Evolutionary conservation across 2,888 invertebrate genomes (phyloP), one percentile per base, ranked within the genome.

Genomic region (Cerastis rubricosa): DNA sequence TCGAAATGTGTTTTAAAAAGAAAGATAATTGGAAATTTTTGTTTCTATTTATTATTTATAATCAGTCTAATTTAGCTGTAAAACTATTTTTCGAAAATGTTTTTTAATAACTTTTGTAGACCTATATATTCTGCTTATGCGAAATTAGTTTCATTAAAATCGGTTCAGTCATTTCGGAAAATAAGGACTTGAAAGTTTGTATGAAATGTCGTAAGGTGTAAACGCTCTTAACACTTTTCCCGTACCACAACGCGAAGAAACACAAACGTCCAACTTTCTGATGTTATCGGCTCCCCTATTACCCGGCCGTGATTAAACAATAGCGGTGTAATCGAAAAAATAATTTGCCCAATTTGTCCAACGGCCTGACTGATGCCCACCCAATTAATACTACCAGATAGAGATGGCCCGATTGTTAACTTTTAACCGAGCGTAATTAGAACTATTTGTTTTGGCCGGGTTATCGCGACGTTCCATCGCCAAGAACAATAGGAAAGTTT

Each of bases 321-420:
- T 95, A 94, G 95, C 85, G 86, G 81, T 86, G 88, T 94, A 96
- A 96, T 96, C 95, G 94, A 96, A 96, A 96, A 96, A 96, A 96
- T 95, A 96, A 96, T 95, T 94, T 92, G 92, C 90, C 90, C 94
- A 94, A 96, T 96, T 95, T 94, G 94, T 96, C 94, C 91, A 80
- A 80, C 87, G 80, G 84, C 63, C 89, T 92, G 94, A 94, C 87
- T 92, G 94, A 94, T 93, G 93, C 88, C 87, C 89, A 81, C 87
- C 89, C 93, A 93, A 96, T 96, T 95, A 93, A 94, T 96, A 88
- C 95, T 90, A 90, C 92, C 91, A 93, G 94, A 94, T 95, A 94
- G 92, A 93, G 93, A 93, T 92, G 91, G 88, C 91, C 87, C 90
- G 94, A 94, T 92, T 91, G 94, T 95, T 95, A 95, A 95, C 95